Percentiles rank a stretch among this genome's conserved stretches.
Conservation (phyloP, 2,888 invertebrate genomes). For the Heliconius erato region DNA sequence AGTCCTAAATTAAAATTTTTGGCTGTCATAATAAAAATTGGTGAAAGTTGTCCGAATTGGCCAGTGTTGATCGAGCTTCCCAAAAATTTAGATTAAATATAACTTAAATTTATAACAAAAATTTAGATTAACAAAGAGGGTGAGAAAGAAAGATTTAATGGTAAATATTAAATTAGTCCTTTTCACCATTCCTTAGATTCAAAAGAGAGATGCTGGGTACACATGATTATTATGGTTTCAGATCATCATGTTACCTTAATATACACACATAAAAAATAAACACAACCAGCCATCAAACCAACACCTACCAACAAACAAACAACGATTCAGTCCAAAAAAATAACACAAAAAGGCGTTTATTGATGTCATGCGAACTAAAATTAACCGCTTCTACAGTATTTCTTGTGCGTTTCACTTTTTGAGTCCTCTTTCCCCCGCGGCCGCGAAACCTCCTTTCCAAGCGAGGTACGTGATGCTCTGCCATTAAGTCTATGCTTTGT, state of each 20-base stretch:
- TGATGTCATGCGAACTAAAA: slow-evolving; percentile 47
- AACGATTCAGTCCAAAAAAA: not conserved
- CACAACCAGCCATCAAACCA: not conserved
- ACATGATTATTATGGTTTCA: too few species aligned
- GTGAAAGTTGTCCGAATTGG: not conserved
- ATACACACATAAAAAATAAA: not conserved
- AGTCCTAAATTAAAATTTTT: not conserved
- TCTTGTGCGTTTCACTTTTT: slow-evolving; percentile 80
- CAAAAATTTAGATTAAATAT: too few species aligned
- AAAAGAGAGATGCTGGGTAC: too few species aligned
- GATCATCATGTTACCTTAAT: too few species aligned
- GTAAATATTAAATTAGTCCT: too few species aligned
- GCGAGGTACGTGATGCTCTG: slow-evolving; percentile 64
- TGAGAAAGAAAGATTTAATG: too few species aligned
- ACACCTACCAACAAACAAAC: not conserved
- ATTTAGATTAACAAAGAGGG: too few species aligned
- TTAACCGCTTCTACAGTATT: slow-evolving; percentile 48
- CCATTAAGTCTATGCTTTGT: slow-evolving; percentile 47
- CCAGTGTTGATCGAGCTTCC: too few species aligned
- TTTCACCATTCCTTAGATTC: too few species aligned
- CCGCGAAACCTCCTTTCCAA: slow-evolving; percentile 80
- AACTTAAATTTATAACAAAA: too few species aligned
- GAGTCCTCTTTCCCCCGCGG: slow-evolving; percentile 60
- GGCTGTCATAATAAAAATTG: not conserved
- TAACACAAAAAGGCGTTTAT: not conserved